phyloP scores from a whole-genome alignment of 2,113 vertebrate genomes.

The Cariama cristata region DNA sequence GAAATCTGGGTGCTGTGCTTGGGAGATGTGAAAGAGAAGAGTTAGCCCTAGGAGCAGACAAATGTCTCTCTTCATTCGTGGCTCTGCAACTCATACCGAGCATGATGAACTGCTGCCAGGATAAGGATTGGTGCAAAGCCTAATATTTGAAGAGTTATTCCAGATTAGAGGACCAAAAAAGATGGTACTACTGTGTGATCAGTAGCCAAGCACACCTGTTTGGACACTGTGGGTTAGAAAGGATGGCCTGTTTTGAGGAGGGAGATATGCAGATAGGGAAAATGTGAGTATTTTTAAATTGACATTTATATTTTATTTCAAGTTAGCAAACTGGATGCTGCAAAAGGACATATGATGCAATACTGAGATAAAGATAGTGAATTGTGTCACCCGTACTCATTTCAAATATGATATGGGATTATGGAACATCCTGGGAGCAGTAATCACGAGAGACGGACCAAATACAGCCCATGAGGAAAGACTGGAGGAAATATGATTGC shows the following conservation, averaged over 20 bases:
- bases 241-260: not conserved
- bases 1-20: not conserved
- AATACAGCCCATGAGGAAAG: not conserved
- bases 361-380: not conserved
- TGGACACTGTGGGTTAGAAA: not conserved
- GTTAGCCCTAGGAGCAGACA: not conserved
- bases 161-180: not conserved
- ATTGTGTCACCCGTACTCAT: not conserved
- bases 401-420: not conserved
- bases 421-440: not conserved
- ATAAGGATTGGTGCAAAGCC: not conserved
- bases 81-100: not conserved
- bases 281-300: not conserved
- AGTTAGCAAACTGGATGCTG: not conserved
- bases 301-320: not conserved
- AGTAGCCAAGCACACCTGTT: not conserved
- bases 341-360: not conserved
- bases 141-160: not conserved
- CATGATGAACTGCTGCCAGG: not conserved
- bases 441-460: not conserved
- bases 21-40: not conserved
- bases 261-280: not conserved
- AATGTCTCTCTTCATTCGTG: rapidly evolving
- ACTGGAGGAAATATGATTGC: not conserved
- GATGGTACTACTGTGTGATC: not conserved